Evolutionary conservation across 1,140 invertebrate species (phyloP).

Genomic region (Pseudachorutes palmiensis): DNA sequence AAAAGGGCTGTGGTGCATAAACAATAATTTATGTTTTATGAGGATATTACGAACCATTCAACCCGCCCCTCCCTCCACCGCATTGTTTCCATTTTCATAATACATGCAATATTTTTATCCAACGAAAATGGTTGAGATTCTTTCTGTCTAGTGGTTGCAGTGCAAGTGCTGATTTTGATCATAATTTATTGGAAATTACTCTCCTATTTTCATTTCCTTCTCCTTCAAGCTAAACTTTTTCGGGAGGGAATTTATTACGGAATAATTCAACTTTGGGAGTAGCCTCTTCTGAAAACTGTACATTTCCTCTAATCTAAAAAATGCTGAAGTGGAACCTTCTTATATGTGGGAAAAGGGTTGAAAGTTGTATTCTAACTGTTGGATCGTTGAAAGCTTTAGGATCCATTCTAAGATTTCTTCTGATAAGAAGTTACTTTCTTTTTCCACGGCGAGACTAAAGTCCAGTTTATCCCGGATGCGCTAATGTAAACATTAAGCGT

Average conservation of each 20-base stretch:
- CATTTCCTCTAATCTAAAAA: neutral
- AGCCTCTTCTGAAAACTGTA: neutral
- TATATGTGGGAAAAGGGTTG: neutral
- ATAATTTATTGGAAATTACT: neutral
- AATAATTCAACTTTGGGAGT: neutral
- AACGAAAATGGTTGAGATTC: too few species aligned
- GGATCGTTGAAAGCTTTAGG: neutral
- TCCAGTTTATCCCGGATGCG: too few species aligned
- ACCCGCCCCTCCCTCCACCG: neutral
- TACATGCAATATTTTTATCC: neutral
- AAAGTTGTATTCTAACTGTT: neutral
- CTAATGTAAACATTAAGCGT: too few species aligned
- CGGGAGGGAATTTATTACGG: neutral
- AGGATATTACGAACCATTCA: too few species aligned
- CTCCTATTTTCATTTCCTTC: neutral
- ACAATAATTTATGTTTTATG: too few species aligned
- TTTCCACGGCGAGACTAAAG: too few species aligned
- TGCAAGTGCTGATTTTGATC: neutral
- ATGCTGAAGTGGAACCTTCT: neutral
- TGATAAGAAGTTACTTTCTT: too few species aligned
- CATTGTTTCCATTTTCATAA: neutral
- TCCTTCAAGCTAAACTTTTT: neutral
- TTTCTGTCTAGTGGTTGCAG: too few species aligned
- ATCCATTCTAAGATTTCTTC: neutral
- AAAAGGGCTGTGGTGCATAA: too few species aligned